These are phyloP conservation scores for Pampus argenteus DNA, from an alignment of 2,797 vertebrate species.

Conservation along the genomic window DNA sequence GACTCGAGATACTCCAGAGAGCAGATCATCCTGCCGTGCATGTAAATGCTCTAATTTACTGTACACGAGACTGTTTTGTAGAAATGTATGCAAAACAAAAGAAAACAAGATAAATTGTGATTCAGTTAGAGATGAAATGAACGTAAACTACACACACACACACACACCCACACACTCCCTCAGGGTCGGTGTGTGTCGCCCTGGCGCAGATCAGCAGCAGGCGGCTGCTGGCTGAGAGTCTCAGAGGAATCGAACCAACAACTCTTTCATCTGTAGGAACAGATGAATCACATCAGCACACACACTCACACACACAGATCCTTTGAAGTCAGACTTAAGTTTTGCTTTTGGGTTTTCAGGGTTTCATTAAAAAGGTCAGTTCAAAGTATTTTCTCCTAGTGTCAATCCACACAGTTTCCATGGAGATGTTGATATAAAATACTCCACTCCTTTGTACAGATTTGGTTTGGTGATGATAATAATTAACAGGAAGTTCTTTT, in stretches of 20 bases:
- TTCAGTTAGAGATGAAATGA: background rate
- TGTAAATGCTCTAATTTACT: background rate
- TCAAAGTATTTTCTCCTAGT: background rate
- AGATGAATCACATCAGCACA: slow-evolving; percentile 27
- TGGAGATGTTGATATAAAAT: no score
- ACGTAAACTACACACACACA: background rate
- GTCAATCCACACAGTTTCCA: no score
- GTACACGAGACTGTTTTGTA: background rate
- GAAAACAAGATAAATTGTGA: background rate
- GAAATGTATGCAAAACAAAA: background rate
- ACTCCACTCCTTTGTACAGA: no score
- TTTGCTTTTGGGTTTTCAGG: no score
- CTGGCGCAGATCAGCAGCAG: slow-evolving; percentile 16
- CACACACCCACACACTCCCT: background rate
- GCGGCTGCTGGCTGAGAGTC: slow-evolving; percentile 29
- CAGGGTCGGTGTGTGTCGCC: slow-evolving; percentile 9
- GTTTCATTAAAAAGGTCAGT: slow-evolving; percentile 19
- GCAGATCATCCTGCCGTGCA: background rate
- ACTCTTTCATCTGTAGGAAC: slow-evolving; percentile 52
- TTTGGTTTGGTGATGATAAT: no score
- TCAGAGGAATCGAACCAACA: slow-evolving; percentile 49
- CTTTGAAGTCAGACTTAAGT: no score
- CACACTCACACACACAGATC: background rate
- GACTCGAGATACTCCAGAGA: no score
- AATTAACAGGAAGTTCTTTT: no score